Evolutionary conservation across 2,888 invertebrate species (phyloP).

Genomic region (Elmis aenea): DNA sequence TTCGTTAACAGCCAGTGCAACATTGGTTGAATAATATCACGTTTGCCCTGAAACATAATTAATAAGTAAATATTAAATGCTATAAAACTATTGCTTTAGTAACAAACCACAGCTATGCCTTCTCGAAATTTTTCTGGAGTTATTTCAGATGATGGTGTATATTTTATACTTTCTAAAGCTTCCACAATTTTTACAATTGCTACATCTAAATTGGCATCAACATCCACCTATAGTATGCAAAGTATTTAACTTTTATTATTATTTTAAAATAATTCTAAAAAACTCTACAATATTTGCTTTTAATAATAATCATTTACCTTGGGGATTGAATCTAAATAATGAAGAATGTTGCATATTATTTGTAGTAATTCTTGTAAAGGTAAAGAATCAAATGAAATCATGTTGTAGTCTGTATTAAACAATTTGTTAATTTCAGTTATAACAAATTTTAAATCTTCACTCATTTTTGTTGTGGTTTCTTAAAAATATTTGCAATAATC

Average conservation of each 20-base stretch:
- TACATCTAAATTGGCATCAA: conserved; percentile 22
- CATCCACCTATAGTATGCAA: conserved; percentile 24
- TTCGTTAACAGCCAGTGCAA: conserved; percentile 75
- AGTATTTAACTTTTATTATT: no score
- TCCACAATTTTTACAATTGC: conserved; percentile 23
- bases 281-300: not conserved
- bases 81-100: not conserved
- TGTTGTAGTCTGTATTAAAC: conserved; percentile 68
- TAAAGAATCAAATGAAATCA: conserved; percentile 81
- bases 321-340: conserved; percentile 63
- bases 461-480: conserved; percentile 46
- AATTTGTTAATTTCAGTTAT: conserved; percentile 69
- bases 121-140: conserved; percentile 23
- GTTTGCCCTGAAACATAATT: conserved; percentile 65
- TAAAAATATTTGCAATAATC: no score
- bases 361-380: conserved; percentile 71
- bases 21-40: conserved; percentile 69
- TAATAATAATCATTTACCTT: conserved; percentile 45
- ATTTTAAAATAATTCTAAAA: not conserved
- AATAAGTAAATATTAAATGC: not conserved
- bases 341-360: conserved; percentile 70
- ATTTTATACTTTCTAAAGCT: conserved; percentile 28
- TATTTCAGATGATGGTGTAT: conserved; percentile 16
- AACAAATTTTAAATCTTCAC: conserved; percentile 63
- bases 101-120: conserved; percentile 17